A percentile compares a stretch with the other conserved stretches of the same genome.
phyloP scores from a whole-genome alignment of 2,888 invertebrate species.

The Harmothoe impar region DNA sequence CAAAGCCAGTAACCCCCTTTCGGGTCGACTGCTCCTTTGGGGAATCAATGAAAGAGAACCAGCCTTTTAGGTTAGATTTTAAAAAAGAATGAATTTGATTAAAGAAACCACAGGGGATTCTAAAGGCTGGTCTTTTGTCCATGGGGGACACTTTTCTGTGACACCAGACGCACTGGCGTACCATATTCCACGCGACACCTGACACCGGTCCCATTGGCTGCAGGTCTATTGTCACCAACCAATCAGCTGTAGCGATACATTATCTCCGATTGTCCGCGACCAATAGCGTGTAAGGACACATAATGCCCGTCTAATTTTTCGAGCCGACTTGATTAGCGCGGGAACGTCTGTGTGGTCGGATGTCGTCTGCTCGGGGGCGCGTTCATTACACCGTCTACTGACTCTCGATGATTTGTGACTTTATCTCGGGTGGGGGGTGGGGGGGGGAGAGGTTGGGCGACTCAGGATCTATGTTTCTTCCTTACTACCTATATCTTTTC shows the following conservation, averaged over 20 bases:
- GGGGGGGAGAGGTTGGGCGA: too few relatives aligned
- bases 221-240: background rate
- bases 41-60: background rate
- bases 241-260: conserved; percentile 17
- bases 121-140: background rate
- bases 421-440: background rate
- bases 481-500: too few relatives aligned
- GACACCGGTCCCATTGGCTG: background rate
- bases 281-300: conserved; percentile 34
- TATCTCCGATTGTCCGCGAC: background rate
- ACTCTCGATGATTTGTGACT: conserved; percentile 5
- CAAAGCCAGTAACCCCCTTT: too few relatives aligned
- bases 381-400: conserved; percentile 26
- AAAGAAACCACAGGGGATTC: background rate
- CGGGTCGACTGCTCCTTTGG: too few relatives aligned
- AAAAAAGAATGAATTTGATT: background rate
- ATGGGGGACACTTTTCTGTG: background rate
- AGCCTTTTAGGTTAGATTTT: background rate
- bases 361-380: conserved; percentile 3
- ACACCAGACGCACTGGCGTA: conserved; percentile 3
- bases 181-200: background rate
- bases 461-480: too few relatives aligned
- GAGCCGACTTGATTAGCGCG: background rate
- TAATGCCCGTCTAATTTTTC: conserved; percentile 24
- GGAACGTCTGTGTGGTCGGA: background rate